A percentile compares a stretch with the other conserved stretches of the same genome.
Evolutionary conservation across 2,797 vertebrate species (phyloP).

Genomic region (Coilia nasus): DNA sequence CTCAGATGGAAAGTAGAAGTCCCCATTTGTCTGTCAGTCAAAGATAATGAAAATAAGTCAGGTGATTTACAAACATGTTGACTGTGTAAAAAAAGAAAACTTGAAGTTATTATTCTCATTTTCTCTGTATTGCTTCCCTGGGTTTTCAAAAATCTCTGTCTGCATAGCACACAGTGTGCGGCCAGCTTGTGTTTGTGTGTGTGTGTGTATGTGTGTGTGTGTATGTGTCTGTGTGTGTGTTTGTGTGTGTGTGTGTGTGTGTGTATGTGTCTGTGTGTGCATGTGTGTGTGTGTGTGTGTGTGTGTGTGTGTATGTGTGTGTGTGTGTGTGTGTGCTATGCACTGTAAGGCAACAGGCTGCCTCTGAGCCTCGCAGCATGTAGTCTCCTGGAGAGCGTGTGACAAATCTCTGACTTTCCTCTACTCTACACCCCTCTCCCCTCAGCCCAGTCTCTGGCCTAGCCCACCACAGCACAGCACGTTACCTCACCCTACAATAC

Average conservation of each 20-base stretch:
- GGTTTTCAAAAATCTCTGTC: slow-evolving; percentile 23
- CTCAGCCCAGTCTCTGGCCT: not conserved
- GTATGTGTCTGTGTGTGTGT: slow-evolving; percentile 18
- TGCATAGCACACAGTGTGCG: slow-evolving; percentile 1
- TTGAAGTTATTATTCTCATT: slow-evolving; percentile 23
- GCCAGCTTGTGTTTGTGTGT: slow-evolving; percentile 27
- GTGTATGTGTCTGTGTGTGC: not conserved
- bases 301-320: not conserved
- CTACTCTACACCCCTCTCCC: slow-evolving; percentile 26
- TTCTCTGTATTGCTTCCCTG: not conserved
- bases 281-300: not conserved
- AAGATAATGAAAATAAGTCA: not conserved
- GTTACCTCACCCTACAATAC: not conserved
- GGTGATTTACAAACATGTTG: not conserved
- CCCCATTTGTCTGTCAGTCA: not conserved
- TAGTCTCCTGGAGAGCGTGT: slow-evolving; percentile 49
- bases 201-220: not conserved
- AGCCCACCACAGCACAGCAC: not conserved
- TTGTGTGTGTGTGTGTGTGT: slow-evolving; percentile 14
- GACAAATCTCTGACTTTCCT: slow-evolving; percentile 58
- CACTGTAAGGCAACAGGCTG: not conserved
- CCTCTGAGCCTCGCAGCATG: not conserved
- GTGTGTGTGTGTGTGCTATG: no score
- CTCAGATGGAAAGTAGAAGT: not conserved
- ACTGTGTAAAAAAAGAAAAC: slow-evolving; percentile 2